Evolutionary conservation across 2,888 invertebrate species (phyloP).

Genomic region (Bruchidius siliquastri): DNA sequence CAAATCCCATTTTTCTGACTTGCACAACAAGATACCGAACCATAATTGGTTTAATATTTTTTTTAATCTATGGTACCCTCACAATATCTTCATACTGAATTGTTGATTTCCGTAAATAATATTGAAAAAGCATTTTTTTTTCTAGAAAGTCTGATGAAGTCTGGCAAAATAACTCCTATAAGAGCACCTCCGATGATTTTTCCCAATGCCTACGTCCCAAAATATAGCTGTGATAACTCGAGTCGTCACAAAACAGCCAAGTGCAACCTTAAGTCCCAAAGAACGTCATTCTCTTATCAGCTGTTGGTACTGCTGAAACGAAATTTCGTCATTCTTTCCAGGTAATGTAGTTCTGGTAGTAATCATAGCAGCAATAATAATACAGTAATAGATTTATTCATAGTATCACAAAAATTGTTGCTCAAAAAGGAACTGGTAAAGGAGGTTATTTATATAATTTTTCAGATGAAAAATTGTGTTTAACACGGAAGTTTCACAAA

Average conservation of each 20-base stretch:
- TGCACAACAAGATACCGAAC: no score
- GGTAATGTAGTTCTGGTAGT: constrained; percentile 11
- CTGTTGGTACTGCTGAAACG: constrained; percentile 58
- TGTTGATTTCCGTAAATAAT: no score
- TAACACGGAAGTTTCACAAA: no score
- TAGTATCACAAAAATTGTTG: no score
- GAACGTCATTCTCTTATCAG: constrained; percentile 57
- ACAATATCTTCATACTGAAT: no score
- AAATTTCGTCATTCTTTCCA: constrained; percentile 25
- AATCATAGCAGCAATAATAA: neutral
- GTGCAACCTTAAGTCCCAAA: constrained; percentile 45
- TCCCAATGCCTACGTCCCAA: constrained; percentile 19
- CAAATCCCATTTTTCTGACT: no score
- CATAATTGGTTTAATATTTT: no score
- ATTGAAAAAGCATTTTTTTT: constrained; percentile 11
- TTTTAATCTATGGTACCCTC: no score
- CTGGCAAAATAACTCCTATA: constrained; percentile 52
- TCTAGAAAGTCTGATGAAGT: constrained; percentile 52
- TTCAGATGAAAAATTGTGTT: no score
- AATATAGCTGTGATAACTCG: constrained; percentile 10
- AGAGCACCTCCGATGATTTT: constrained; percentile 44
- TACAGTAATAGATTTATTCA: no score
- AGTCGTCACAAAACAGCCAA: constrained; percentile 4
- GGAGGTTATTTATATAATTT: no score
- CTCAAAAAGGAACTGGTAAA: no score